These are phyloP conservation scores for Eristalis intricaria DNA, from an alignment of 2,888 invertebrate species.

Conservation along the genomic window DNA sequence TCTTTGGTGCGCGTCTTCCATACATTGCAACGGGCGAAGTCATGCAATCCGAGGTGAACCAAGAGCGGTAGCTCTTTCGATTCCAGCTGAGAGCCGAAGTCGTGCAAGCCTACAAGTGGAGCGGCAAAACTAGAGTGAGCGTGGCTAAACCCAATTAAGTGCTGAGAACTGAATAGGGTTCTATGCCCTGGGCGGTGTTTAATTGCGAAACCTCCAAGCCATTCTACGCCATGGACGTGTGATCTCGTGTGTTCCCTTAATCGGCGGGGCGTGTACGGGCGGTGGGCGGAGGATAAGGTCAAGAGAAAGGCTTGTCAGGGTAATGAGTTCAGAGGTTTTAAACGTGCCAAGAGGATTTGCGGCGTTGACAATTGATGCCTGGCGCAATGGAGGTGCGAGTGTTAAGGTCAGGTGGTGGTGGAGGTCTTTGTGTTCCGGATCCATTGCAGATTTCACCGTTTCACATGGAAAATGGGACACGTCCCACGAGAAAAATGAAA, in stretches of 20 bases:
- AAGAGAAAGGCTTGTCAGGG: conserved; percentile 22
- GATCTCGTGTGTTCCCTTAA: background rate
- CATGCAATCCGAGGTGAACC: conserved; percentile 33
- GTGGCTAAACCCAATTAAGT: conserved; percentile 52
- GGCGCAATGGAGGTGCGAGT: too few species aligned
- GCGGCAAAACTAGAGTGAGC: conserved; percentile 62
- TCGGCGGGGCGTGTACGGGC: background rate
- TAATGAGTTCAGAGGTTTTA: conserved; percentile 16
- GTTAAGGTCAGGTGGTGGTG: too few species aligned
- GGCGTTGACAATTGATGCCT: background rate
- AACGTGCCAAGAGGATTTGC: background rate
- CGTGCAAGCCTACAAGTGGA: conserved; percentile 39
- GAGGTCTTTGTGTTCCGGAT: too few species aligned
- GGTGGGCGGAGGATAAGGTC: conserved; percentile 13
- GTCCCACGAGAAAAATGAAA: too few species aligned
- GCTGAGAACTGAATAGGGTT: conserved; percentile 21
- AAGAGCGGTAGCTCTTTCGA: conserved; percentile 41
- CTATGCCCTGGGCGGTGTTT: background rate
- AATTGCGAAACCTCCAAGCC: conserved; percentile 19
- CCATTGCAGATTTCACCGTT: too few species aligned
- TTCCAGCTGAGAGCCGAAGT: conserved; percentile 33
- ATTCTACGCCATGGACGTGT: background rate
- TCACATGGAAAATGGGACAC: too few species aligned
- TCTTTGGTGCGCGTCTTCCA: background rate
- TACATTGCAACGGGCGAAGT: conserved; percentile 3